Evolutionary conservation across 2,888 invertebrate species (phyloP).

Genomic region (Spodoptera exigua): DNA sequence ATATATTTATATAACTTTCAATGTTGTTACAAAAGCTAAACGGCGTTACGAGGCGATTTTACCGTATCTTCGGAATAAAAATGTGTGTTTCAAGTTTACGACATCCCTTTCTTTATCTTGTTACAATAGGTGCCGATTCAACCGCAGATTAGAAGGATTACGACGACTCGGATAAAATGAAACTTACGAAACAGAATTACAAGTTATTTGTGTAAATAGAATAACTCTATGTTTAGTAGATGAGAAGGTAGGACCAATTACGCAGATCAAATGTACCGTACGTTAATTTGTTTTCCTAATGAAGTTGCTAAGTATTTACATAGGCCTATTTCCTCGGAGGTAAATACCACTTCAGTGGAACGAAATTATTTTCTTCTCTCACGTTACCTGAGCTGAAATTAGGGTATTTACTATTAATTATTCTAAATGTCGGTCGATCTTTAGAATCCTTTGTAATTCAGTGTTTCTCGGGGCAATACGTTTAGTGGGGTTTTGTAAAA

Average conservation of each 20-base stretch:
- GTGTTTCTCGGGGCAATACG: constrained; percentile 15
- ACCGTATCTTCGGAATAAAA: constrained; percentile 74
- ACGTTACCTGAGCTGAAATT: constrained; percentile 52
- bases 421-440: constrained; percentile 53
- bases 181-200: constrained; percentile 41
- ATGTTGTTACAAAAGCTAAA: constrained; percentile 54
- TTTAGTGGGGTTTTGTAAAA: constrained; percentile 15
- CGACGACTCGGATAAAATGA: constrained; percentile 49
- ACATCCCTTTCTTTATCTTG: constrained; percentile 81
- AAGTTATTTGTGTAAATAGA: constrained; percentile 47
- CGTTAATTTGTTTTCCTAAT: constrained; percentile 65
- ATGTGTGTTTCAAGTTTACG: constrained; percentile 81
- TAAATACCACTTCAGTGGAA: constrained; percentile 50
- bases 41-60: constrained; percentile 64
- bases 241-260: constrained; percentile 54
- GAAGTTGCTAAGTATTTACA: constrained; percentile 61
- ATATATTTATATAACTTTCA: constrained; percentile 9
- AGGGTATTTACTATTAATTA: constrained; percentile 59
- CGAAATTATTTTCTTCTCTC: constrained; percentile 55
- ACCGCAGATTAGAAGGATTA: constrained; percentile 70
- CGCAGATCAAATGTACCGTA: constrained; percentile 63
- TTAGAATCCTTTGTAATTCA: constrained; percentile 47
- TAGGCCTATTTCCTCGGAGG: constrained; percentile 50
- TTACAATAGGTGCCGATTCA: constrained; percentile 81
- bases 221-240: constrained; percentile 29